Conservation (phyloP, 1,140 invertebrate genomes). For the Diprion similis region DNA sequence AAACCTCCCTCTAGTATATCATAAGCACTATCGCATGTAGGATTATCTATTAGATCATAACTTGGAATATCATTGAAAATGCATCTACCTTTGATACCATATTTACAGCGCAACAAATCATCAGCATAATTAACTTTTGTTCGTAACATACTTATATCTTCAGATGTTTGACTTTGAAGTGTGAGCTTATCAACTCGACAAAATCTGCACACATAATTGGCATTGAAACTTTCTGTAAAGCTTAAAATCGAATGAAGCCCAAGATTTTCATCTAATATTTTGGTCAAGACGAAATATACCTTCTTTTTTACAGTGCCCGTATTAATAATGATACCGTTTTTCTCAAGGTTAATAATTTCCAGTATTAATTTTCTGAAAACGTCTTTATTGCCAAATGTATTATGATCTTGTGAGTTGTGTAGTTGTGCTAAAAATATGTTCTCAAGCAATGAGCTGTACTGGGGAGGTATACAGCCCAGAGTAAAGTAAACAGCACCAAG, state of each 20-base stretch:
- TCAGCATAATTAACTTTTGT: constrained; percentile 25
- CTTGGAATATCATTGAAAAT: constrained; percentile 27
- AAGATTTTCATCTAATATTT: constrained; percentile 32
- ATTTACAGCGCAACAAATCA: constrained; percentile 13
- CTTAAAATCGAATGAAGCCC: constrained; percentile 30
- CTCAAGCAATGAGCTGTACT: constrained; percentile 24
- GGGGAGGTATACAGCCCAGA: constrained; percentile 25
- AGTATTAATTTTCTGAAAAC: constrained; percentile 26
- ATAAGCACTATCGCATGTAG: constrained; percentile 23
- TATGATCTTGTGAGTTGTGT: constrained; percentile 27
- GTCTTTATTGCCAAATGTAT: constrained; percentile 23
- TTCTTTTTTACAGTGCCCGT: constrained; percentile 3
- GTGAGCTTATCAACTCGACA: constrained; percentile 23
- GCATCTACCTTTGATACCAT: constrained; percentile 30
- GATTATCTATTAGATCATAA: constrained; percentile 28
- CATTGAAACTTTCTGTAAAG: constrained; percentile 30
- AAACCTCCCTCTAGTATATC: constrained; percentile 28
- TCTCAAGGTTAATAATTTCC: constrained; percentile 26
- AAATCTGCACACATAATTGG: constrained; percentile 28
- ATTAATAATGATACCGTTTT: constrained; percentile 20
- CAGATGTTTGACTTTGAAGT: constrained; percentile 12
- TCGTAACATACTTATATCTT: constrained; percentile 24
- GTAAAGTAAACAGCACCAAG: constrained; percentile 17
- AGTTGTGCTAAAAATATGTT: constrained; percentile 27
- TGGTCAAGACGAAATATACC: constrained; percentile 26